Evolutionary conservation across 2,113 vertebrate genomes (phyloP).

Genomic region (Tragelaphus strepsiceros): DNA sequence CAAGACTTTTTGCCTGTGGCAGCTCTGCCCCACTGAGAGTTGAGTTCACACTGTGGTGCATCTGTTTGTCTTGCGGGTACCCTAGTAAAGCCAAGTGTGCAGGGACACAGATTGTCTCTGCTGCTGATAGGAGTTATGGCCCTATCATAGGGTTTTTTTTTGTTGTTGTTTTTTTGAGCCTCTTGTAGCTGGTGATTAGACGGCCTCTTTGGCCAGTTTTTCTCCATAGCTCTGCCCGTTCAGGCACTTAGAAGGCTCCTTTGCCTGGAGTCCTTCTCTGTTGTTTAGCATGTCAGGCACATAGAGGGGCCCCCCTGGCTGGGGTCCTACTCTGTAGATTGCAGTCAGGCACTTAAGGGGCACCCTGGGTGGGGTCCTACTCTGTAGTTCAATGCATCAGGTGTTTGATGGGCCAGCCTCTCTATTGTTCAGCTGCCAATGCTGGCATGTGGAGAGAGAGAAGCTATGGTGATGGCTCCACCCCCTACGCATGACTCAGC

Average conservation of each 20-base stretch:
- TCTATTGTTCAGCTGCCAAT: not conserved
- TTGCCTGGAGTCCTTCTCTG: not conserved
- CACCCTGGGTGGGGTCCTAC: not conserved
- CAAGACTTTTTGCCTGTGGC: not conserved
- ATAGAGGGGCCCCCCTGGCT: too few relatives aligned
- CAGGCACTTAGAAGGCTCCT: not conserved
- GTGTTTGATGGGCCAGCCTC: not conserved
- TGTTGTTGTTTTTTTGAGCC: not conserved
- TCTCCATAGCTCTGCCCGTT: not conserved
- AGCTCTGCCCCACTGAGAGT: not conserved
- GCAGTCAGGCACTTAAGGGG: not conserved
- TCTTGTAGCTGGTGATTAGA: not conserved
- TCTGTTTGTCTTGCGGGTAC: not conserved
- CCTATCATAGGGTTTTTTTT: not conserved
- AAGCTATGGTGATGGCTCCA: not conserved
- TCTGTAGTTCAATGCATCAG: not conserved
- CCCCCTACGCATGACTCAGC: rapidly evolving
- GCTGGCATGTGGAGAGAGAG: not conserved
- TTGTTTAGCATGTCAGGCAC: too few relatives aligned
- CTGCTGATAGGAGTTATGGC: not conserved
- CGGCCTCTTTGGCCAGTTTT: not conserved
- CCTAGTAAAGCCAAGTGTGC: not conserved
- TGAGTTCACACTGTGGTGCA: not conserved
- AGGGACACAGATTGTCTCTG: not conserved
- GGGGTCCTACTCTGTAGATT: too few relatives aligned